Base-by-base conservation (phyloP, 53 echinoderm and acorn worm species). In the Echinarachnius parma region DNA sequence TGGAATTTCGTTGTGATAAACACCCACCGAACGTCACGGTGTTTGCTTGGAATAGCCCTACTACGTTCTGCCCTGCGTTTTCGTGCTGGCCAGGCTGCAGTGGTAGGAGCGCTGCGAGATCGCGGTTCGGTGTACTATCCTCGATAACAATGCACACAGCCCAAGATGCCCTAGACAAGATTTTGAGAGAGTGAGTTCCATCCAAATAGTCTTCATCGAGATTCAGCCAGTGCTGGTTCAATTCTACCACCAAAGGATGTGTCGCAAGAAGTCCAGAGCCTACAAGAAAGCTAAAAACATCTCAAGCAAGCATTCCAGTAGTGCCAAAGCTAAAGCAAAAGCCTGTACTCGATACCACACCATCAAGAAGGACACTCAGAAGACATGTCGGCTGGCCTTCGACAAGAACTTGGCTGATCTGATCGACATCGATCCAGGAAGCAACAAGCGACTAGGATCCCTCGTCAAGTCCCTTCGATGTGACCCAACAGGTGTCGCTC, bases 401-500 rank as follows among this genome's bases (percentile, higher is more conserved):
- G 28, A 77, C 77, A 61, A 77, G 35, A 47, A 46, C 33, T 4
- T 61, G 1, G 21, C 10, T 34, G 77, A 77, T 48, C 1, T 61
- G 3, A 60, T 77, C 9, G 11, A 36, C 20, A 77, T 48, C 61
- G 77, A 77, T 3, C 77, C 61, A 7, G 23, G 16, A 8, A 61
- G 77, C 11, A 77, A 34, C 31, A 77, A 53, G 31, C 26, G 59
- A 26, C 35, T 77, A 2, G 77, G 77, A 4, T 61, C 77, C 33
- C 9, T 77, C 1, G 20, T 77, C 48, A 77, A 77, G 48, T 9
- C 62, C 22, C 47, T 31, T 33, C 35, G 82, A 42, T 39, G 55
- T 54, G 82, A 82, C 35, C 52, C 58, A 19, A 59, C 48, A 11
- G 80, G 69, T 11, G 80, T 80, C 2, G 29, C 69, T 2, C 69